Evolutionary conservation across 2,113 vertebrate species (phyloP).

Genomic region (Chaetura pelagica): DNA sequence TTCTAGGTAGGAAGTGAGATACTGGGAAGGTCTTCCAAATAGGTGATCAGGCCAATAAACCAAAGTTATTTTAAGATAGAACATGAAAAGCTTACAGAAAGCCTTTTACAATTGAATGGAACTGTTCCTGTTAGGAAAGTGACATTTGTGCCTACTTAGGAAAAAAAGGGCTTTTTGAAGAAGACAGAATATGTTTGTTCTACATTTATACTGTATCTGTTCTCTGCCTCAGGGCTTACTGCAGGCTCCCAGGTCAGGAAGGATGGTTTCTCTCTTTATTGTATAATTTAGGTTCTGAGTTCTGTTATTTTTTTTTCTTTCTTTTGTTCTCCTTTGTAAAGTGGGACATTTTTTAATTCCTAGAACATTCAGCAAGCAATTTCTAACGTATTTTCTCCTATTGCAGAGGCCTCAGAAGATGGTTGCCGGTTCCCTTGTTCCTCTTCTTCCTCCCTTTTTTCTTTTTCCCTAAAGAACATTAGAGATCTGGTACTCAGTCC

Average conservation of each 20-base stretch:
- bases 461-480: background rate
- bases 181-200: background rate
- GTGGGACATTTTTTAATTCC: background rate
- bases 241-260: background rate
- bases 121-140: background rate
- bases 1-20: background rate
- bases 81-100: background rate
- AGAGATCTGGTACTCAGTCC: background rate
- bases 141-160: background rate
- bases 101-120: background rate
- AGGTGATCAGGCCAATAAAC: background rate
- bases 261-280: background rate
- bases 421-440: background rate
- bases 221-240: slow-evolving; percentile 34
- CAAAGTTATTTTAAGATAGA: background rate
- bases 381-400: background rate
- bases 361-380: background rate
- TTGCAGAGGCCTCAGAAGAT: background rate
- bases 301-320: slow-evolving; percentile 26
- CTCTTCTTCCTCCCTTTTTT: background rate
- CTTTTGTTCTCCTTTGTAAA: background rate
- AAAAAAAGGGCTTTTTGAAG: background rate
- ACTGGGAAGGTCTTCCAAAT: background rate
- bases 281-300: slow-evolving; percentile 18
- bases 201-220: background rate